phyloP scores from a whole-genome alignment of 2,888 invertebrate genomes.

The Troilus luridus region DNA sequence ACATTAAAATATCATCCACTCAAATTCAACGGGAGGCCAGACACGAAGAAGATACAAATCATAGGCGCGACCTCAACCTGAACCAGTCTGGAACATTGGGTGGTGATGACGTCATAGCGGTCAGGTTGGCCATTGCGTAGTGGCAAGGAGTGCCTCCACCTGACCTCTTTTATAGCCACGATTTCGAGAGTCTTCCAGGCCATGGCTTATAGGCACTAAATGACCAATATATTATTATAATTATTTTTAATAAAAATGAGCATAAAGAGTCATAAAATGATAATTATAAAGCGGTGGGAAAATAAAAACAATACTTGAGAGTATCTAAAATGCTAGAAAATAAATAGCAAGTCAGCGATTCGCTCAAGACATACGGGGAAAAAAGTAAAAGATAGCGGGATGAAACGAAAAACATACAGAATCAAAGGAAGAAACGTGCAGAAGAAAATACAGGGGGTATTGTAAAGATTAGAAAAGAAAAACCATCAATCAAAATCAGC shows the following conservation, averaged over 20 bases:
- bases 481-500: too few relatives aligned
- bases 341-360: too few relatives aligned
- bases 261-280: too few relatives aligned
- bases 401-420: too few relatives aligned
- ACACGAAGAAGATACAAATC: constrained; percentile 27
- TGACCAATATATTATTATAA: not conserved
- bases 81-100: not conserved
- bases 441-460: too few relatives aligned
- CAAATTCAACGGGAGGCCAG: not conserved
- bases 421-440: too few relatives aligned
- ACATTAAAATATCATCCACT: not conserved
- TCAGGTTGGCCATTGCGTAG: constrained; percentile 36
- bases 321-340: not conserved
- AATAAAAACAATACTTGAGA: too few relatives aligned
- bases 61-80: constrained; percentile 27
- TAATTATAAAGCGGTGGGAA: too few relatives aligned
- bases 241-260: not conserved
- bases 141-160: constrained; percentile 31
- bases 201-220: not conserved
- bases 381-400: too few relatives aligned
- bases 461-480: too few relatives aligned
- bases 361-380: too few relatives aligned
- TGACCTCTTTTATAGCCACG: not conserved
- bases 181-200: not conserved
- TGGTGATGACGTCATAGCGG: constrained; percentile 6